phyloP scores from a whole-genome alignment of 2,797 vertebrate species.

The Pagetopsis macropterus region DNA sequence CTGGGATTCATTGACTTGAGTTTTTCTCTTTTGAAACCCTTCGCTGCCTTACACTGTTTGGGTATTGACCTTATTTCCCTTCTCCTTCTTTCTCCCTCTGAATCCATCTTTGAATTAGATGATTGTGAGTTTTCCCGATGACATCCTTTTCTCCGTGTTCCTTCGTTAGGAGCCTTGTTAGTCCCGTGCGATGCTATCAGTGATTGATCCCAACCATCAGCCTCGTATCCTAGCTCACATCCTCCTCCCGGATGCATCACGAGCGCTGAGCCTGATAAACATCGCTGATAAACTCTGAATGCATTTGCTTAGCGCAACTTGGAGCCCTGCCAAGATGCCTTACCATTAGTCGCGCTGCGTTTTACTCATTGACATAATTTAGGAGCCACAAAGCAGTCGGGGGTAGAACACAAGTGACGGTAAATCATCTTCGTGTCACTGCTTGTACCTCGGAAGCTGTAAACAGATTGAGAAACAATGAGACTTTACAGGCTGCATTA shows the following conservation, averaged over 20 bases:
- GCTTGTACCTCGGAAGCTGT: conserved; percentile 47
- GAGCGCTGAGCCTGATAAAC: conserved; percentile 61
- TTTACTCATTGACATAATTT: conserved; percentile 43
- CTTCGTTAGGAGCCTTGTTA: conserved; percentile 66
- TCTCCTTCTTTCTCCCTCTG: neutral
- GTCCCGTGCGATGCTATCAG: conserved; percentile 53
- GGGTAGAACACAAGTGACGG: conserved; percentile 3
- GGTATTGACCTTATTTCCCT: conserved; percentile 26
- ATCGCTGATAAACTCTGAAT: conserved; percentile 59
- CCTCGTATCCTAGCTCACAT: conserved; percentile 65
- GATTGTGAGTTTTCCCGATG: conserved; percentile 66
- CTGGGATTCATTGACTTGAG: conserved; percentile 10
- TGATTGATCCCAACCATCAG: conserved; percentile 64
- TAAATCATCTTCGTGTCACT: conserved; percentile 24
- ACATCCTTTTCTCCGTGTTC: conserved; percentile 44
- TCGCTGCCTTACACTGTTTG: neutral
- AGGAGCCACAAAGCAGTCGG: conserved; percentile 23
- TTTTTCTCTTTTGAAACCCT: conserved; percentile 4
- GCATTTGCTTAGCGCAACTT: conserved; percentile 53
- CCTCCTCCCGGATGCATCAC: conserved; percentile 60
- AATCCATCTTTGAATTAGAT: conserved; percentile 55
- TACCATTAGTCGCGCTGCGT: conserved; percentile 41
- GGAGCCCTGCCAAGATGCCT: conserved; percentile 44
- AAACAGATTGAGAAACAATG: conserved; percentile 31
- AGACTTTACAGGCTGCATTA: conserved; percentile 25